Evolutionary conservation across 2,888 invertebrate species (phyloP), one percentile per base, ranked within the genome.

Genomic region (Drosophila borealis): DNA sequence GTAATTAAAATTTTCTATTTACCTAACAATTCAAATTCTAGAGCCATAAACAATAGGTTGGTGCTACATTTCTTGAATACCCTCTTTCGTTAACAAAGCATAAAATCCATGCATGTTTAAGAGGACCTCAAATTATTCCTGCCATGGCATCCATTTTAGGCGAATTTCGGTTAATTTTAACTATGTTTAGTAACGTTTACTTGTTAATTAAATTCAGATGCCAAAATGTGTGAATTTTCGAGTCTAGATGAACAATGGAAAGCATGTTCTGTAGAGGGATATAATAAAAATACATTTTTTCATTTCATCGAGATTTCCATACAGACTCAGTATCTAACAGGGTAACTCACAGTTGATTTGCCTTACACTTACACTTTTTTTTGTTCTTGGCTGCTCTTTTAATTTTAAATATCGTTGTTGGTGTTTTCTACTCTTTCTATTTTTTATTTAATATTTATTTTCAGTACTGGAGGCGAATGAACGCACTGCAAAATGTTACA

Each of bases 1-100:
- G 80, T 81, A 81, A 83, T 81, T 81, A 80, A 83, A 75, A 66
- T 46, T 56, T 62, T 44, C 46, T 83, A 80, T 81, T 83, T 83
- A 75, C 81, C 50, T 50, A 78, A 69, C 63, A 78, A 70, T 78
- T 65, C 71, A 74, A 63, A 69, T 68, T 70, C 74, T 63, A 72
- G 66, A 64, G 68, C 59, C 59, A 62, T 64, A 71, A 71, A 64
- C 68, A 65, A 68, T 70, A 60, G 42, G 45, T 14, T 14, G 19
- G 10, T 0, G 46, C 6, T 53, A 29, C 29, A 11, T 13, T 34
- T 51, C 3, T 0, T 3, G 4, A 36, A 62, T 48, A 62, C 61
- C 46, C 55, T 61, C 5, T 11, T 33, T 14, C n/a, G 14, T 2
- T 21, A n/a, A 14, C 9, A n/a, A 50, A 6, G 25, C 29, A 29